Base-by-base conservation (phyloP, 2,797 vertebrate genomes). In the Aldrovandia affinis region DNA sequence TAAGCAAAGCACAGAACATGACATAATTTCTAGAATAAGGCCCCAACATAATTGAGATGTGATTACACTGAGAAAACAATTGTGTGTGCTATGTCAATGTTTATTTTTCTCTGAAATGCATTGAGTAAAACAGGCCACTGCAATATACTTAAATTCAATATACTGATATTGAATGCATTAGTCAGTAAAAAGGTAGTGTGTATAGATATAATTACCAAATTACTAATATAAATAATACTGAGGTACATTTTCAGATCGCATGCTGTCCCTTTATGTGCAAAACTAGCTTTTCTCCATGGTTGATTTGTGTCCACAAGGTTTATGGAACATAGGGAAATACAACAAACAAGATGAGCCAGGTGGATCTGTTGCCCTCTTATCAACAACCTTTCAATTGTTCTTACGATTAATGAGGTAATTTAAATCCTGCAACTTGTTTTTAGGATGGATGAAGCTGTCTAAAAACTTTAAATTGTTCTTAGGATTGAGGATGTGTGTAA, bases 21-120 rank as follows among this genome's bases (percentile, higher is more conserved):
- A 87, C 50, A 65, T 81, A 84, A 89, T 83, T 83, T 82, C 70
- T 63, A 22, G 78, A 82, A 89, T 88, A 78, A 85, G 82, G 70
- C 81, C 85, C 78, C n/a, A 80, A 82, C 52, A 68, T 52, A n/a
- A 54, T 52, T 20, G 47, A 1, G 18, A 61, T 44, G 15, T 77
- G 65, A 86, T 78, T 68, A 81, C 82, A 77, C 30, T 30, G 73
- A 73, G 81, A 81, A 59, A 84, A 78, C 52, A 65, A 79, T 50
- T 79, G 80, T 59, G 81, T 70, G 50, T 86, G 83, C 25, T 78
- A 12, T 52, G 4, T 86, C 80, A 59, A 80, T 86, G 81, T 83
- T 75, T 82, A 55, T 86, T 63, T 80, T 36, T 73, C 61, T 80
- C 54, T 81, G 78, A 59, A n/a, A 65, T 30, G 65, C 33, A 84